Evolutionary conservation across 2,888 invertebrate species (phyloP).

Genomic region (Tetramorium bicarinatum): DNA sequence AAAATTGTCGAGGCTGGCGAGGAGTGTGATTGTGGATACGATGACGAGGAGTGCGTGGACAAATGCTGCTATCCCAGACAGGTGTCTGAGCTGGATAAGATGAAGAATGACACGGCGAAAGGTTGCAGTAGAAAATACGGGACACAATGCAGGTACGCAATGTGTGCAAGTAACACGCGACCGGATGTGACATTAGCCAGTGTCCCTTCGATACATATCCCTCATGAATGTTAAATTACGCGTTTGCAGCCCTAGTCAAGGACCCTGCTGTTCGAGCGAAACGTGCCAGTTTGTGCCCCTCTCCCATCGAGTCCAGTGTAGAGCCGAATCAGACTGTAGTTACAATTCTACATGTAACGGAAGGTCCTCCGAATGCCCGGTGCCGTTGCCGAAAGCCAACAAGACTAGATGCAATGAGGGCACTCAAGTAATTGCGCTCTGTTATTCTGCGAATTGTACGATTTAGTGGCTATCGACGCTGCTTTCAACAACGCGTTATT

Average conservation of each 20-base stretch:
- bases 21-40: slow-evolving; percentile 99
- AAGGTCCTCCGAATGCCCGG: slow-evolving; percentile 94
- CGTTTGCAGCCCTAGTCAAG: slow-evolving; percentile 95
- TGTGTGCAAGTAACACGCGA: background rate
- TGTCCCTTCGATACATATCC: background rate
- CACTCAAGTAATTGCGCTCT: slow-evolving; percentile 88
- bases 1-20: slow-evolving; percentile 99
- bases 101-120: slow-evolving; percentile 90
- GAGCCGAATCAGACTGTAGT: slow-evolving; percentile 96
- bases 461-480: background rate
- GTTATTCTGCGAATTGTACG: slow-evolving; percentile 22
- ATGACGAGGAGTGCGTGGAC: slow-evolving; percentile 95
- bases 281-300: slow-evolving; percentile 92
- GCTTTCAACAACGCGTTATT: slow-evolving; percentile 48
- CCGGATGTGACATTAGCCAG: background rate
- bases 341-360: slow-evolving; percentile 96
- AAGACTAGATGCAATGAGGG: slow-evolving; percentile 98
- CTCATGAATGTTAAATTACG: slow-evolving; percentile 46
- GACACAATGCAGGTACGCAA: slow-evolving; percentile 92
- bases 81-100: slow-evolving; percentile 90
- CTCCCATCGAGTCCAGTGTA: slow-evolving; percentile 91
- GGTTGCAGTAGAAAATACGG: slow-evolving; percentile 93
- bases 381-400: slow-evolving; percentile 93
- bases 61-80: slow-evolving; percentile 97
- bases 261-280: slow-evolving; percentile 96